Evolutionary conservation across 2,888 invertebrate species (phyloP).

Genomic region (Aspidapion aeneum): DNA sequence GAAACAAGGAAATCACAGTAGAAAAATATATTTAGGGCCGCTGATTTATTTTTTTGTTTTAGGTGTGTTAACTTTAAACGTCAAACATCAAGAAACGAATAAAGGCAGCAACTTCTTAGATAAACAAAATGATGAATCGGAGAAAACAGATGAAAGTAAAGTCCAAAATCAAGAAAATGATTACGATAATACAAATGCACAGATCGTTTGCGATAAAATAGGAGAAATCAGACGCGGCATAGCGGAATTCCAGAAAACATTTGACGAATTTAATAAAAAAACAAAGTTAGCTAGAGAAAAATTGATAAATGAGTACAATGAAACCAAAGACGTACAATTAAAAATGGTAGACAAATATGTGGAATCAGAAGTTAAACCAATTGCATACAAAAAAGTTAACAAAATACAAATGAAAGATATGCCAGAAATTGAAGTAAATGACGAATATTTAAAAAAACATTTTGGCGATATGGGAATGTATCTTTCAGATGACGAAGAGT

Average conservation of each 20-base stretch:
- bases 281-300: constrained; percentile 26
- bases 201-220: constrained; percentile 32
- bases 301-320: constrained; percentile 37
- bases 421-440: constrained; percentile 20
- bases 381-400: constrained; percentile 7
- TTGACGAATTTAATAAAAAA: constrained; percentile 32
- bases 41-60: too few species aligned
- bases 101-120: too few species aligned
- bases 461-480: constrained; percentile 31
- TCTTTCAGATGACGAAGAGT: constrained; percentile 23
- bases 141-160: constrained; percentile 6
- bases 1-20: too few species aligned
- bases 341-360: constrained; percentile 29
- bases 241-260: constrained; percentile 29
- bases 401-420: constrained; percentile 16
- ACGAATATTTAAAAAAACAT: constrained; percentile 26
- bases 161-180: constrained; percentile 13
- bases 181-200: constrained; percentile 21
- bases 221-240: constrained; percentile 33
- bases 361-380: constrained; percentile 14
- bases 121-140: not conserved
- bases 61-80: too few species aligned
- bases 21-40: too few species aligned
- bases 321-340: constrained; percentile 34
- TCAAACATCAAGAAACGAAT: too few species aligned